Evolutionary conservation across 2,888 invertebrate genomes (phyloP), one percentile per base, ranked within the genome.

Genomic region (Mesochorus sp.): DNA sequence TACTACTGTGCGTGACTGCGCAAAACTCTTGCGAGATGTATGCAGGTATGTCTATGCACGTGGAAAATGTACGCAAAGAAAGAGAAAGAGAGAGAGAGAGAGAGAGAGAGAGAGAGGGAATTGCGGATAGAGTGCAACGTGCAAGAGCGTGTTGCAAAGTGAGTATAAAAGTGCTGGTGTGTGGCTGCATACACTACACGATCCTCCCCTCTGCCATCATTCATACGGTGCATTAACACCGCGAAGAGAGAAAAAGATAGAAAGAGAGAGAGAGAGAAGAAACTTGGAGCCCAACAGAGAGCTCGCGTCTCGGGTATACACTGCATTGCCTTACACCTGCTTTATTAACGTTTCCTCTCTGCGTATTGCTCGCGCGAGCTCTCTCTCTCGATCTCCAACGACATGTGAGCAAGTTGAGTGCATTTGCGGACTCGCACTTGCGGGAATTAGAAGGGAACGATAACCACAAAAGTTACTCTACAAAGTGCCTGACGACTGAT

Each of bases 171-270:
- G 66, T 49, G 51, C 17, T 31, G 21, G 26, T 51, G 42, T 51
- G 39, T 42, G 71, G 62, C 49, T 51, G 24, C 37, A 24, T 34
- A 17, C 28, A 59, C 71, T n/a, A 28, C 42, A 28, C 55, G 57
- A 12, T 14, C 61, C 67, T 77, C 80, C 47, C 28, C 79, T n/a
- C n/a, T 70, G 76, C 83, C 71, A 85, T 86, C 82, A 81, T 80
- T 85, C 85, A 85, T 84, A 83, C 75, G 80, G 53, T 79, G 80
- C 82, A 85, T 85, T 85, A 85, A 81, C 85, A 71, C 76, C 80
- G 72, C 68, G 55, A 51, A 75, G 72, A 17, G 44, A 31, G 26
- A 17, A 8, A 24, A 19, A 61, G 61, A 42, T 42, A 44, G 12
- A 42, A 19, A 42, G 17, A 12, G 24, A 28, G 26, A 24, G 49